phyloP scores from a whole-genome alignment of 2,113 vertebrate species.

The Protomyctophum bolini region DNA sequence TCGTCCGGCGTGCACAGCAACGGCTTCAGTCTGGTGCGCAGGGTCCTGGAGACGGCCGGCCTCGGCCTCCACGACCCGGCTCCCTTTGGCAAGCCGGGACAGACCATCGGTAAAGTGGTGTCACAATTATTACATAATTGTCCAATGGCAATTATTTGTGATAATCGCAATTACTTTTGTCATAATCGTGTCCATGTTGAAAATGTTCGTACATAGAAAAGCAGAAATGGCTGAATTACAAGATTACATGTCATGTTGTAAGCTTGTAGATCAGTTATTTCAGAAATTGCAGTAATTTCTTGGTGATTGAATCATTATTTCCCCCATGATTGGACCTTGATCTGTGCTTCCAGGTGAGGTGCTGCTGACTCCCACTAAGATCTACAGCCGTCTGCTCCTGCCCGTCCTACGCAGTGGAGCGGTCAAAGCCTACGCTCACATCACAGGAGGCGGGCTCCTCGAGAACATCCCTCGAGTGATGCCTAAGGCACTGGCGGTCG shows the following conservation, averaged over 20 bases:
- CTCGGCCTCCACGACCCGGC: slow-evolving; percentile 83
- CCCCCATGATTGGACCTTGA: neutral
- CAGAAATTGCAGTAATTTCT: too few species aligned
- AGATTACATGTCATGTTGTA: too few species aligned
- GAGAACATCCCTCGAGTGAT: slow-evolving; percentile 95
- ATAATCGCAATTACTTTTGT: too few species aligned
- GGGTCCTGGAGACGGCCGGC: slow-evolving; percentile 82
- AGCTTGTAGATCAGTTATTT: too few species aligned
- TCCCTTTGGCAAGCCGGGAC: slow-evolving; percentile 71
- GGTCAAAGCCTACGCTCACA: slow-evolving; percentile 92
- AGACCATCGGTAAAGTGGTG: slow-evolving; percentile 83
- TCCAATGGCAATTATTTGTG: too few species aligned
- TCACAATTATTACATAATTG: neutral
- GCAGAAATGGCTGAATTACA: too few species aligned
- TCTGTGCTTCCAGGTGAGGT: slow-evolving; percentile 80
- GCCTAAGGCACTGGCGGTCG: slow-evolving; percentile 80
- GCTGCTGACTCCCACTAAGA: slow-evolving; percentile 90
- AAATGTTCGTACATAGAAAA: too few species aligned
- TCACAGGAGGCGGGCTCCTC: slow-evolving; percentile 93
- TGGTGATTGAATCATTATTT: neutral
- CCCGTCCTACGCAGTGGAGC: slow-evolving; percentile 86
- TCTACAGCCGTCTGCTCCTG: slow-evolving; percentile 89
- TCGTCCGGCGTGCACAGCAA: slow-evolving; percentile 98
- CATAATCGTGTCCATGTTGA: too few species aligned
- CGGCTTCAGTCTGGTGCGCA: slow-evolving; percentile 93